A percentile compares a stretch with the other conserved stretches of the same genome.
phyloP scores from a whole-genome alignment of 2,888 invertebrate species.

The Lasius fuliginosus region DNA sequence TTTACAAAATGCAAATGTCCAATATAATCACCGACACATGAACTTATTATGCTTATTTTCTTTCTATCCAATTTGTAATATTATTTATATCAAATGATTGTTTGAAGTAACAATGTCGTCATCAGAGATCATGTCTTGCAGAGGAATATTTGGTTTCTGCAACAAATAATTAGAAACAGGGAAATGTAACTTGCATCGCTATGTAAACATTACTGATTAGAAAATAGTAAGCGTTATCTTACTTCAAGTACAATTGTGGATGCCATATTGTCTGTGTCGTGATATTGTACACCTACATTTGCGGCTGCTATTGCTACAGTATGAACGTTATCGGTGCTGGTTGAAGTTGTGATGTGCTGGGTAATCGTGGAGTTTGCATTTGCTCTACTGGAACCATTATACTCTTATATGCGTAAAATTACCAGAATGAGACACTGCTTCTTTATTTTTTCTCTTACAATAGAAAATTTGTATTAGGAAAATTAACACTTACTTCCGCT shows the following conservation, averaged over 20 bases:
- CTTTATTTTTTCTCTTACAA: slow-evolving; percentile 50
- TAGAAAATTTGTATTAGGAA: slow-evolving; percentile 8
- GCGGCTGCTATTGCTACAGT: slow-evolving; percentile 80
- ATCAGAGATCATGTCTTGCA: slow-evolving; percentile 80
- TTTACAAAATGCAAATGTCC: slow-evolving; percentile 68
- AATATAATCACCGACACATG: slow-evolving; percentile 54
- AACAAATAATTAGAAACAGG: slow-evolving; percentile 59
- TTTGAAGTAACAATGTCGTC: slow-evolving; percentile 78
- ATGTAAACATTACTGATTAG: neutral
- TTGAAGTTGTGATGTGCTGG: slow-evolving; percentile 80
- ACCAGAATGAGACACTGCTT: slow-evolving; percentile 57
- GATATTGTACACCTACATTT: slow-evolving; percentile 79
- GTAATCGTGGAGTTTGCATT: slow-evolving; percentile 78
- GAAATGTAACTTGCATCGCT: slow-evolving; percentile 25
- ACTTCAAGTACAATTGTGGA: slow-evolving; percentile 82
- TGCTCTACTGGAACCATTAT: slow-evolving; percentile 75
- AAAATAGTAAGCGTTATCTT: slow-evolving; percentile 57
- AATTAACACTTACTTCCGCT: slow-evolving; percentile 81
- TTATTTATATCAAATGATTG: slow-evolving; percentile 73
- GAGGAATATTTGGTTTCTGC: slow-evolving; percentile 77
- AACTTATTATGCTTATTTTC: slow-evolving; percentile 30
- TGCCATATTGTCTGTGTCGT: slow-evolving; percentile 80
- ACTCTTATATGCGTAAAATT: slow-evolving; percentile 73
- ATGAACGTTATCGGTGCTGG: slow-evolving; percentile 79
- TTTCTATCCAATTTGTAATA: slow-evolving; percentile 46